Evolutionary conservation across 2,888 invertebrate species (phyloP).

Genomic region (Electrophaes corylata): DNA sequence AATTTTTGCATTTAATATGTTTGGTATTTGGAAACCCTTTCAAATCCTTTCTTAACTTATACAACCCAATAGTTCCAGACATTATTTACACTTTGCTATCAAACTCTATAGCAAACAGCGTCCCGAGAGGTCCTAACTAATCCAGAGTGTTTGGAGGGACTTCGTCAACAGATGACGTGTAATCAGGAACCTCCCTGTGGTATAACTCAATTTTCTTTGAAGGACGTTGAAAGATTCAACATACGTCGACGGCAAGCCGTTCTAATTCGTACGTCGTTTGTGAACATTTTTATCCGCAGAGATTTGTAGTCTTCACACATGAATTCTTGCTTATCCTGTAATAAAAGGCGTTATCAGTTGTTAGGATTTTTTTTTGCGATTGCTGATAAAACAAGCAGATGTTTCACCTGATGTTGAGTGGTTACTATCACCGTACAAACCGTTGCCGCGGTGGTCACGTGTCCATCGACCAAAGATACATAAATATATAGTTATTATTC

Average conservation of each 20-base stretch:
- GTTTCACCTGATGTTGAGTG: too few relatives aligned
- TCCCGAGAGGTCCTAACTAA: constrained; percentile 14
- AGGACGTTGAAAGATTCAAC: background rate
- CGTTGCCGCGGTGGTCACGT: too few relatives aligned
- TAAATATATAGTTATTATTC: too few relatives aligned
- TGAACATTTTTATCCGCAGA: background rate
- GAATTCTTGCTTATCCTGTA: too few relatives aligned
- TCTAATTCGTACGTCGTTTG: background rate
- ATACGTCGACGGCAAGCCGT: background rate
- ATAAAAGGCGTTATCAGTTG: too few relatives aligned
- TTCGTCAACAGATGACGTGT: constrained; percentile 14
- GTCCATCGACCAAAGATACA: too few relatives aligned
- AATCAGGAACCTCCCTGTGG: background rate
- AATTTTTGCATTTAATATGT: background rate
- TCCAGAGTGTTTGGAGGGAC: constrained; percentile 2
- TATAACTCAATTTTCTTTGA: constrained; percentile 9
- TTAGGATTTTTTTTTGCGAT: too few relatives aligned
- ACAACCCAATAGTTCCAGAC: constrained; percentile 4
- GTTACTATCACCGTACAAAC: too few relatives aligned
- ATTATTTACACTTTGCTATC: constrained; percentile 9
- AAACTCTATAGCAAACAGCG: constrained; percentile 7
- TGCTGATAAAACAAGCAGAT: too few relatives aligned
- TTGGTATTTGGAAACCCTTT: background rate
- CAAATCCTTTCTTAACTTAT: background rate
- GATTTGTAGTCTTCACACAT: too few relatives aligned